Base-by-base conservation (phyloP, 2,888 invertebrate species). In the Chorisops tibialis region DNA sequence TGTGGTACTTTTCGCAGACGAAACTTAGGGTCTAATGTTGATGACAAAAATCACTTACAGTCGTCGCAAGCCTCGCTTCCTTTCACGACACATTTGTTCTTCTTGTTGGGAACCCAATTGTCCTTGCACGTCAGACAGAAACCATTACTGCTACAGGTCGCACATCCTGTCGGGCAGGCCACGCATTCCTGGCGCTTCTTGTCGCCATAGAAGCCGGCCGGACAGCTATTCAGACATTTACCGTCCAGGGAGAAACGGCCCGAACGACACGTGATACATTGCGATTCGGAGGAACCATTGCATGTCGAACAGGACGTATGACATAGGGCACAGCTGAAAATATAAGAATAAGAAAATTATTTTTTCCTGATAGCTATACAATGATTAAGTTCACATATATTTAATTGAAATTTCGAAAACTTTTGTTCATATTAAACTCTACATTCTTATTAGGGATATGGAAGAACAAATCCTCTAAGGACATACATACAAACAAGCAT, bases 221-320 rank as follows among this genome's bases (percentile, higher is more conserved):
- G 90, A 71, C 93, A 93, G 62, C 83, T 82, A 65, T 82, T 80
- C 38, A 86, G 81, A 74, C 93, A 93, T 59, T 83, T 83, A 54
- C 89, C 90, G 67, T 88, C 85, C 69, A 86, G 81, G 63, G 87
- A 84, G 73, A 85, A 90, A 64, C 83, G 83, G 51, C 88, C 87
- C 38, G 85, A 79, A 64, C 86, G 86, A 78, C 94, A 94, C 12
- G 88, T 85, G 69, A 92, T 88, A 79, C 93, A 94, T 71, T 91
- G 88, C 21, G 85, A 82, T 70, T 87, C 87, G 35, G 86, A 85
- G 14, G 89, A 84, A 30, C 91, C 92, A 68, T 84, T 85, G 75
- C 93, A 93, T 21, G 91, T 89, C 71, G 88, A 87, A 75, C 93
- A 93, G 21, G 87, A 84, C 52, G 85, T 78, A 77, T 93, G 90